Evolutionary conservation across 2,113 vertebrate species (phyloP), one percentile per base, ranked within the genome.

Genomic region (Chloebia gouldiae): DNA sequence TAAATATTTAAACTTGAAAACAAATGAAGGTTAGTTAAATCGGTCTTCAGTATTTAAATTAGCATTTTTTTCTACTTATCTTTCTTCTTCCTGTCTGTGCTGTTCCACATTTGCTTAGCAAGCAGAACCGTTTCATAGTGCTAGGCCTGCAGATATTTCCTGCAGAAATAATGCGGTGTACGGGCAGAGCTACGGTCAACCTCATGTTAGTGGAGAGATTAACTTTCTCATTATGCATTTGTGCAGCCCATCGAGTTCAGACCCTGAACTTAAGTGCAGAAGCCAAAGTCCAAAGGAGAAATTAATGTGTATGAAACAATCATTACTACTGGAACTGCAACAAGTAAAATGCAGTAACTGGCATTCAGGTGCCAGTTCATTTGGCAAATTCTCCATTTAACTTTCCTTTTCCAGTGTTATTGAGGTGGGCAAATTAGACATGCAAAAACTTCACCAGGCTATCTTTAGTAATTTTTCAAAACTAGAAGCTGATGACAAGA

Each of bases 221-320:
- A 81, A 56, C 66, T 51, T 78, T 88, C 69, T 75, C 57, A 70
- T 84, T n/a, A 37, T 4, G 4, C 35, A 37, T 77, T 60, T 75
- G 70, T 72, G 81, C 83, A 85, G 71, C n/a, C 44, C 13, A 7
- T 59, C 6, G 20, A 92, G 73, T 63, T 84, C 86, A 78, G 72
- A 81, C 1, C 4, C n/a, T 13, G 39, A 27, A n/a, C 80, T 73
- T 54, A 14, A 60, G 51, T 27, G 40, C 65, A 84, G 61, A 76
- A 92, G 17, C 51, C 69, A 53, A 92, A 96, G 89, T 95, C 94
- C 94, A 70, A 83, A 73, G 76, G n/a, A 88, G 42, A 56, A 86
- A 88, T 69, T 64, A 44, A 37, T 8, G 47, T 20, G 35, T 59
- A 68, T 81, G 76, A 88, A 95, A 88, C 54, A 59, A 18, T 42